phyloP scores from a whole-genome alignment of 2,888 invertebrate species.

The Lysandra bellargus region DNA sequence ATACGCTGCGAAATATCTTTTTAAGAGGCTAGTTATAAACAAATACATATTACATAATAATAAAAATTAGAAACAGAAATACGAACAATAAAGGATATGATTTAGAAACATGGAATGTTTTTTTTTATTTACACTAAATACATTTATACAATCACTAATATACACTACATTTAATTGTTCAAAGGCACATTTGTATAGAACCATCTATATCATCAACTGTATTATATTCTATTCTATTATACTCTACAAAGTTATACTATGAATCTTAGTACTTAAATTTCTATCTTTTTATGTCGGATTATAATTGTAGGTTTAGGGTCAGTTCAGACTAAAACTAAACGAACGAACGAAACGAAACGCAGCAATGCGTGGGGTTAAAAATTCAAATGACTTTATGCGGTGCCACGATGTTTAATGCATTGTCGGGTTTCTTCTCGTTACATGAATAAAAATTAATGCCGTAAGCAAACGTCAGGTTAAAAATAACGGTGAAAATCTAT shows the following conservation, averaged over 20 bases:
- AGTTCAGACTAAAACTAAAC: too few species aligned
- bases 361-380: too few species aligned
- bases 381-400: too few species aligned
- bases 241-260: slow-evolving; percentile 37
- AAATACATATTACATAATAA: background rate
- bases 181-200: slow-evolving; percentile 77
- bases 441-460: too few species aligned
- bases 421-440: too few species aligned
- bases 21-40: background rate
- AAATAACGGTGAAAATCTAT: too few species aligned
- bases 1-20: background rate
- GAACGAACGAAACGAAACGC: too few species aligned
- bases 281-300: background rate
- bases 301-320: background rate
- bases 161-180: slow-evolving; percentile 64
- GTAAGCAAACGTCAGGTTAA: too few species aligned
- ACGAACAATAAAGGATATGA: background rate
- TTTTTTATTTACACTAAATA: slow-evolving; percentile 51
- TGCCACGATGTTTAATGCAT: background rate
- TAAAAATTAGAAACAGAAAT: background rate
- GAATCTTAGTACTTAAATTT: slow-evolving; percentile 30
- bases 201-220: slow-evolving; percentile 56
- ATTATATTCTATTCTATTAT: slow-evolving; percentile 40
- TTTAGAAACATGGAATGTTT: slow-evolving; percentile 47
- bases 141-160: slow-evolving; percentile 61